Conservation (phyloP, 1,140 invertebrate genomes). For the Piezodorus guildinii region DNA sequence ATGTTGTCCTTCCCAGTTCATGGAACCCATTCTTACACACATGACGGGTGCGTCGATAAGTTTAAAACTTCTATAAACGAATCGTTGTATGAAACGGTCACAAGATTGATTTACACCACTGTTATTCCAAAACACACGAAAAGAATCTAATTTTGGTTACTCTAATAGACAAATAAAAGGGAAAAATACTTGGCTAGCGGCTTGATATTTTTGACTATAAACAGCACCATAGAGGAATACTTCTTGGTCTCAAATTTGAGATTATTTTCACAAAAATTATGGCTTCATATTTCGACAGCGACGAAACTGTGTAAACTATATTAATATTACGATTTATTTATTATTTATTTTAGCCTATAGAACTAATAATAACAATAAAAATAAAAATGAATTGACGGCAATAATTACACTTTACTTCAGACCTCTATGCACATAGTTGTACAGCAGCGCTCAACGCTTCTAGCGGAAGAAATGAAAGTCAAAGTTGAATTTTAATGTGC, state of each 20-base stretch:
- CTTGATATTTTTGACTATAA: constrained; percentile 28
- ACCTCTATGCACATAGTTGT: not conserved
- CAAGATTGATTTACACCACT: not conserved
- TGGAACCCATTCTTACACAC: constrained; percentile 23
- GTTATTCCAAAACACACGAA: not conserved
- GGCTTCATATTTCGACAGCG: too few species aligned
- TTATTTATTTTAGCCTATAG: too few species aligned
- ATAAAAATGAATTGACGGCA: too few species aligned
- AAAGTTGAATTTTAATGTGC: not conserved
- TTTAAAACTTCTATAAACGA: not conserved
- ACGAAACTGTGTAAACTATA: too few species aligned
- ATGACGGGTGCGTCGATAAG: constrained; percentile 17
- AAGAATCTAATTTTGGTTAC: constrained; percentile 8
- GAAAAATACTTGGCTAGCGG: constrained; percentile 25
- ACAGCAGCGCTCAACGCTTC: constrained; percentile 5
- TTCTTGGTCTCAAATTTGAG: constrained; percentile 1
- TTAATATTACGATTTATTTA: too few species aligned
- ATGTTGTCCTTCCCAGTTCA: constrained; percentile 27
- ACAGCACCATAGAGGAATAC: constrained; percentile 25
- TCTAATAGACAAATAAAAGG: constrained; percentile 19
- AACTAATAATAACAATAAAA: too few species aligned
- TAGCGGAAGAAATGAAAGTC: constrained; percentile 10
- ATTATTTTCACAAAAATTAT: not conserved
- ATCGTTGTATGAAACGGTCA: constrained; percentile 3
- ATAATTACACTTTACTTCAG: not conserved